Evolutionary conservation across 2,888 invertebrate genomes (phyloP).

Genomic region (Siphlonurus alternatus): DNA sequence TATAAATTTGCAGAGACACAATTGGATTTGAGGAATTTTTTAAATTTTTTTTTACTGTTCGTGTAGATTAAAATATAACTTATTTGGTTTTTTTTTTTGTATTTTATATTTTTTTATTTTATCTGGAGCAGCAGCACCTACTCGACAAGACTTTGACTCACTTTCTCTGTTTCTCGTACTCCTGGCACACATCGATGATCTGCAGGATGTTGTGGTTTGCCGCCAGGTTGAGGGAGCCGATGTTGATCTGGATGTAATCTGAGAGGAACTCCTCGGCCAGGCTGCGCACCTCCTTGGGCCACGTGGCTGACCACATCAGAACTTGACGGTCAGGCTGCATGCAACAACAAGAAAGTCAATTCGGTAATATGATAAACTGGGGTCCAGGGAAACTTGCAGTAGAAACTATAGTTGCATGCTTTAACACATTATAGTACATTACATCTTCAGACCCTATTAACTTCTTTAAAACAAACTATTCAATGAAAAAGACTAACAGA

Average conservation of each 20-base stretch:
- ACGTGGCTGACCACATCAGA: slow-evolving; percentile 97
- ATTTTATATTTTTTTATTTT: no score
- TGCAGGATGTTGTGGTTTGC: slow-evolving; percentile 90
- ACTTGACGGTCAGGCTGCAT: slow-evolving; percentile 78
- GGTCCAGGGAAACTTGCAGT: background rate
- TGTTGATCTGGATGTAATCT: slow-evolving; percentile 92
- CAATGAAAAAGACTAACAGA: no score
- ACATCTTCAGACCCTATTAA: no score
- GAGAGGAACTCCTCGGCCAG: slow-evolving; percentile 91
- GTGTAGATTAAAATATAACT: no score
- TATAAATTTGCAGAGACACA: no score
- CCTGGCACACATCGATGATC: slow-evolving; percentile 84
- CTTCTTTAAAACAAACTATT: no score
- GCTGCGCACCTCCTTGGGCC: slow-evolving; percentile 93
- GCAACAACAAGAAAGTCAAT: background rate
- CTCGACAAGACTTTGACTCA: no score
- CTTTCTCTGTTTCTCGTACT: slow-evolving; percentile 86
- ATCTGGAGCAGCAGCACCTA: no score
- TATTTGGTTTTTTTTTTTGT: no score
- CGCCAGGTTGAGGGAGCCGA: slow-evolving; percentile 85
- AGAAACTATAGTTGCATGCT: background rate
- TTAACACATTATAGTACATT: background rate
- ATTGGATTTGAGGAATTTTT: background rate
- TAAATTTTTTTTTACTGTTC: no score
- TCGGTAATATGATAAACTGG: background rate